Conservation (phyloP, 2,888 invertebrate species). For the Tethea ocularis region DNA sequence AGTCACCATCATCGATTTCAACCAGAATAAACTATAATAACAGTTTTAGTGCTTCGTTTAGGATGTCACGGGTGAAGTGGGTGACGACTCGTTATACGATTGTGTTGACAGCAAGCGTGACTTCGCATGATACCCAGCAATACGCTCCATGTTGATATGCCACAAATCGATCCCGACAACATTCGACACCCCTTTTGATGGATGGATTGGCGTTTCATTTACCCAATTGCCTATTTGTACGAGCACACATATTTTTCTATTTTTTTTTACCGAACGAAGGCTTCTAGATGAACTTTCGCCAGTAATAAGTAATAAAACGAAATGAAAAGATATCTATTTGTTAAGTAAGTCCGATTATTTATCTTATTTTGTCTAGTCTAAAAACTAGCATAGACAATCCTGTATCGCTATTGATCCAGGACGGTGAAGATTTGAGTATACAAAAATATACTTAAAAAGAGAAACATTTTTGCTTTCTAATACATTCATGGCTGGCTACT, state of each 20-base stretch:
- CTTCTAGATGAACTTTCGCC: too few species aligned
- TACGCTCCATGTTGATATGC: constrained; percentile 40
- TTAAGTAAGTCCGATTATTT: too few species aligned
- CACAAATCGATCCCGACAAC: constrained; percentile 47
- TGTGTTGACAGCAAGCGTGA: constrained; percentile 47
- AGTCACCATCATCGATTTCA: neutral
- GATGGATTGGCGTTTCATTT: constrained; percentile 49
- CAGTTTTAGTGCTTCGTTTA: neutral
- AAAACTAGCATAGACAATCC: too few species aligned
- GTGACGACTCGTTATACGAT: constrained; percentile 4
- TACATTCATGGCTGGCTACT: too few species aligned
- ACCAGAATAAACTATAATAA: neutral
- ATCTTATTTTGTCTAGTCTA: too few species aligned
- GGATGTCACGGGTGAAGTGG: neutral
- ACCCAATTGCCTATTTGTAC: constrained; percentile 38
- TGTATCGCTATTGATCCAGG: too few species aligned
- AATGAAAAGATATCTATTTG: too few species aligned
- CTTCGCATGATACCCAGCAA: constrained; percentile 52
- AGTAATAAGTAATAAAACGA: too few species aligned
- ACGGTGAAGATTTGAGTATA: too few species aligned
- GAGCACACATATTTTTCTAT: constrained; percentile 13
- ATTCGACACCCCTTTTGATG: constrained; percentile 45
- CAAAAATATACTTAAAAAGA: too few species aligned
- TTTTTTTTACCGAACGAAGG: too few species aligned
- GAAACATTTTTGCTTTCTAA: too few species aligned